Evolutionary conservation across 2,888 invertebrate genomes (phyloP).

Genomic region (Drosophila robusta): DNA sequence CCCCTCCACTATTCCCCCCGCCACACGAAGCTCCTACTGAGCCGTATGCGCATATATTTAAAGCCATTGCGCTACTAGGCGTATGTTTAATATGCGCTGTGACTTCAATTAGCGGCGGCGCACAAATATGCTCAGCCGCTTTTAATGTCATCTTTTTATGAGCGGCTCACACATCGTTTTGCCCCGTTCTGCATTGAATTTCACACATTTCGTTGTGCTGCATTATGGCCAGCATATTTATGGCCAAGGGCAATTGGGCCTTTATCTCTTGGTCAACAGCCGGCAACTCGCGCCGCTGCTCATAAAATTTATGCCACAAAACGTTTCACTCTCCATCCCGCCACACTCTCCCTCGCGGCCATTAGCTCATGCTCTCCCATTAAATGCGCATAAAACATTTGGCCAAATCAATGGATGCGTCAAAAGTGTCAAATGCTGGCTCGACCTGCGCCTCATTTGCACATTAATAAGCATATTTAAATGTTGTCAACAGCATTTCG

Average conservation of each 20-base stretch:
- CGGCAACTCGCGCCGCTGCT: constrained; percentile 22
- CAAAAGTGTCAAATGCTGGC: constrained; percentile 63
- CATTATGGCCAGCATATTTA: constrained; percentile 53
- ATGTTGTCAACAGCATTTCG: constrained; percentile 47
- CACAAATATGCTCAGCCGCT: constrained; percentile 36
- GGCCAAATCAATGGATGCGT: constrained; percentile 52
- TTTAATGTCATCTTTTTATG: constrained; percentile 69
- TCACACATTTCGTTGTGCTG: constrained; percentile 42
- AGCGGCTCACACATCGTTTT: constrained; percentile 51
- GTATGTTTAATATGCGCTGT: constrained; percentile 54
- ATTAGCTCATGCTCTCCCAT: constrained; percentile 61
- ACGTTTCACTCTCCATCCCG: constrained; percentile 16
- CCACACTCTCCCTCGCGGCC: constrained; percentile 16
- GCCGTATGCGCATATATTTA: constrained; percentile 23
- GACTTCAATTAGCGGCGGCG: constrained; percentile 61
- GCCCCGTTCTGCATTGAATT: constrained; percentile 54
- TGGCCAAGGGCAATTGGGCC: constrained; percentile 51
- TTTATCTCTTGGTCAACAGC: constrained; percentile 62
- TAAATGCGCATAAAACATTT: constrained; percentile 50
- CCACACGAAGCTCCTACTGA: background rate
- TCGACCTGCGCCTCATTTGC: constrained; percentile 60
- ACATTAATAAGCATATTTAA: constrained; percentile 71
- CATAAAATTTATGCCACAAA: constrained; percentile 65
- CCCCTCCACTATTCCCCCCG: background rate
- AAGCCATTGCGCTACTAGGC: constrained; percentile 35